phyloP scores from a whole-genome alignment of 2,113 vertebrate genomes.

The Columba livia region DNA sequence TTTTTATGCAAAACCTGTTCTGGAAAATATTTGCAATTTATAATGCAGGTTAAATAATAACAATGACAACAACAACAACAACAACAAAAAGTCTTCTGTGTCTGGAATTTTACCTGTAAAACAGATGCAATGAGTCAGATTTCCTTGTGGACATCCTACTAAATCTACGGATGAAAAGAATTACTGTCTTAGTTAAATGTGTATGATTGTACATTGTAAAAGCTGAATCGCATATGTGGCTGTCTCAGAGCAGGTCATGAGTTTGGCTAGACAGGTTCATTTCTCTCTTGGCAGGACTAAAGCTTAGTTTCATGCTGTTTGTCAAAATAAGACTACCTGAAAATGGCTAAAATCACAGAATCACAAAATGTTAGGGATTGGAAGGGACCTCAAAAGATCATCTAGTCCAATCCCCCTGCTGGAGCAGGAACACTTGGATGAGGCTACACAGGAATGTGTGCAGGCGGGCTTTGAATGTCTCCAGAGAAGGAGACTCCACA shows the following conservation, averaged over 20 bases:
- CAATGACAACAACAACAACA: background rate
- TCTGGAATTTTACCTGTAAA: background rate
- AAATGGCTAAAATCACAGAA: background rate
- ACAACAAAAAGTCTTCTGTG: background rate
- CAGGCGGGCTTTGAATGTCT: no score
- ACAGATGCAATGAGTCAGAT: background rate
- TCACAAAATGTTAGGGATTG: no score
- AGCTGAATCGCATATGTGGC: background rate
- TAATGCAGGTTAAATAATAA: background rate
- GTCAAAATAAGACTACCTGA: background rate
- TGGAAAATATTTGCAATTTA: background rate
- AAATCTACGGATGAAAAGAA: background rate
- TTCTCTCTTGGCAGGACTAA: background rate
- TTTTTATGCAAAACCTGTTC: background rate
- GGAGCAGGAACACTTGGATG: no score
- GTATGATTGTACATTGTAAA: background rate
- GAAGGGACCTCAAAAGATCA: no score
- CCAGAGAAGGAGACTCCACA: no score
- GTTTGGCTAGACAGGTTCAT: background rate
- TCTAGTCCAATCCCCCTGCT: no score
- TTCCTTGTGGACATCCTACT: rapidly evolving
- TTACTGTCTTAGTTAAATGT: background rate
- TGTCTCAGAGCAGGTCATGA: background rate
- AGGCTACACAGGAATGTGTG: no score
- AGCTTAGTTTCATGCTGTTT: background rate